Evolutionary conservation across 1,140 invertebrate genomes (phyloP).

Genomic region (Bombyx mandarina): DNA sequence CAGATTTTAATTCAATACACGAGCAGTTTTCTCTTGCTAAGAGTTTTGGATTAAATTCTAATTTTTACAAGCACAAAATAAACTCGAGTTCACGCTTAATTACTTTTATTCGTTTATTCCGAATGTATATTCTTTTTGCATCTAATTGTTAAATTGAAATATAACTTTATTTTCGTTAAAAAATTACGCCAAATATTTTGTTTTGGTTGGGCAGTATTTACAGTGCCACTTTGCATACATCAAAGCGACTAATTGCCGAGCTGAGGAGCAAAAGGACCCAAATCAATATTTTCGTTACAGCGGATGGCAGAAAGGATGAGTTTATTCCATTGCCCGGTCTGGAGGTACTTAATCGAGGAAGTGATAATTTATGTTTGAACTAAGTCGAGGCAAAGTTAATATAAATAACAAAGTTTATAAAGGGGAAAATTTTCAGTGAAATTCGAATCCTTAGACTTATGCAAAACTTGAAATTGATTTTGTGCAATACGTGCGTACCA

Average conservation of each 20-base stretch:
- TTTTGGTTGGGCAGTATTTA: no score
- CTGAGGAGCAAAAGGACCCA: slow-evolving; percentile 8
- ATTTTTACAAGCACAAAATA: no score
- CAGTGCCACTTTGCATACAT: slow-evolving; percentile 2
- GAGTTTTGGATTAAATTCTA: no score
- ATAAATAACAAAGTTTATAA: background rate
- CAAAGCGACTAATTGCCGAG: slow-evolving; percentile 5
- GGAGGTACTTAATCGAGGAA: slow-evolving; percentile 10
- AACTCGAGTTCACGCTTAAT: no score
- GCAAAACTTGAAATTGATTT: background rate
- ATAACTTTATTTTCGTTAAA: no score
- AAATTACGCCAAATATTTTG: no score
- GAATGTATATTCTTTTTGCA: no score
- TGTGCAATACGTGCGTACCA: background rate
- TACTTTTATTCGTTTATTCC: no score
- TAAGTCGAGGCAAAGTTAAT: background rate
- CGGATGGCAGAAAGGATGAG: slow-evolving; percentile 20
- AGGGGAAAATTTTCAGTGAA: background rate
- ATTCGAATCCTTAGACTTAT: background rate
- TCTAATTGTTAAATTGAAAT: no score
- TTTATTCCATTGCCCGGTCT: slow-evolving; percentile 27
- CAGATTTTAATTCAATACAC: no score
- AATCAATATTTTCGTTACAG: slow-evolving; percentile 25
- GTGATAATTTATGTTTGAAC: background rate
- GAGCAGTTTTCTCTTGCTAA: no score